A percentile compares a stretch with the other conserved stretches of the same genome.
Evolutionary conservation across 2,888 invertebrate genomes (phyloP).

Genomic region (Argyresthia albistria): DNA sequence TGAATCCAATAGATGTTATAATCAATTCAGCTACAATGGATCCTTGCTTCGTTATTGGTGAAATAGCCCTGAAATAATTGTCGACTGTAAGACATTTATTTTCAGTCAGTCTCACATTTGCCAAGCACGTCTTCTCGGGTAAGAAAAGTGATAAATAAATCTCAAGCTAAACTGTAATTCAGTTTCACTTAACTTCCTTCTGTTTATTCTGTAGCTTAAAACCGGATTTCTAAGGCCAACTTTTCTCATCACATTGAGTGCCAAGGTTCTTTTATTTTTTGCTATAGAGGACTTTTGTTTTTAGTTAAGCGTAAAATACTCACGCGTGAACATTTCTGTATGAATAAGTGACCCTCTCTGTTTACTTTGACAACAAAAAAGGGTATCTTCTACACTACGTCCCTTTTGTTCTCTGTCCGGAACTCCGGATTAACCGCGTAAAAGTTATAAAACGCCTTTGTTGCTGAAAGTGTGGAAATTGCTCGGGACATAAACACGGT

Average conservation of each 20-base stretch:
- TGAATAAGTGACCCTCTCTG: slow-evolving; percentile 9
- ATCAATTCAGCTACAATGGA: too few species aligned
- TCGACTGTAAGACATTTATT: too few species aligned
- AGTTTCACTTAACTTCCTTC: slow-evolving; percentile 8
- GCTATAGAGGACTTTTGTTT: too few species aligned
- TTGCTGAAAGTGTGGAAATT: slow-evolving; percentile 5
- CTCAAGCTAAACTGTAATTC: neutral
- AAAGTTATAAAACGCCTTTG: slow-evolving; percentile 26
- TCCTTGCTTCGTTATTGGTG: too few species aligned
- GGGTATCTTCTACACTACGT: slow-evolving; percentile 8
- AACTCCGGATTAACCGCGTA: slow-evolving; percentile 26
- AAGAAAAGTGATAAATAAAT: neutral
- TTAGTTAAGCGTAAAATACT: neutral
- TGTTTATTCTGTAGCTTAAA: slow-evolving; percentile 16
- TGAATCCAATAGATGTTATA: too few species aligned
- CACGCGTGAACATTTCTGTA: slow-evolving; percentile 15
- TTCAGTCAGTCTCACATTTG: too few species aligned
- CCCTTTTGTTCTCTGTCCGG: slow-evolving; percentile 19
- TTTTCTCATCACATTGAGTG: slow-evolving; percentile 18
- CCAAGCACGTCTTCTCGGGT: too few species aligned
- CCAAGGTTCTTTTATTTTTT: too few species aligned
- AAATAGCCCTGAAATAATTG: too few species aligned
- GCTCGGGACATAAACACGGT: neutral
- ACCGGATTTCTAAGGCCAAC: slow-evolving; percentile 12
- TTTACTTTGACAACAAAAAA: slow-evolving; percentile 13